Evolutionary conservation across 2,113 vertebrate genomes (phyloP).

Genomic region (Sebastes fasciatus): DNA sequence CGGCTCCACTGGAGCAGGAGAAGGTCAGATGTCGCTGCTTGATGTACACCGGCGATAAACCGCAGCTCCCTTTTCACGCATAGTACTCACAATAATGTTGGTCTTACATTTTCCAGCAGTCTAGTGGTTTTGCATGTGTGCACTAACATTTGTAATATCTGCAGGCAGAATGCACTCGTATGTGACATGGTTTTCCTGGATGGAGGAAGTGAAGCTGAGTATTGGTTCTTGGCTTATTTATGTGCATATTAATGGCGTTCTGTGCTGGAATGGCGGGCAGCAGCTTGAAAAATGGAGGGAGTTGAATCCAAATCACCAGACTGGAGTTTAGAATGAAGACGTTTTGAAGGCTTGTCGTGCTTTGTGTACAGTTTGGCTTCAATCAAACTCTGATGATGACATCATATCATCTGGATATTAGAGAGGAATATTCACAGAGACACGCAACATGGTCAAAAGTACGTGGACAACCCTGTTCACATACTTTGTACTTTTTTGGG

Average conservation of each 20-base stretch:
- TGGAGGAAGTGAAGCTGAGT: background rate
- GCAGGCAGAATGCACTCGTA: background rate
- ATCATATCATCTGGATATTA: background rate
- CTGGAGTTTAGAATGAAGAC: background rate
- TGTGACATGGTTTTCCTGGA: background rate
- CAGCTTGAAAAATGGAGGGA: background rate
- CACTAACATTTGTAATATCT: background rate
- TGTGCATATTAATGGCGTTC: background rate
- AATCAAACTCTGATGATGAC: background rate
- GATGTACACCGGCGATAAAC: background rate
- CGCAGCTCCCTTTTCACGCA: background rate
- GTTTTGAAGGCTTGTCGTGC: background rate
- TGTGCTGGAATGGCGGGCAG: background rate
- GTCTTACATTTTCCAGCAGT: background rate
- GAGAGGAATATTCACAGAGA: background rate
- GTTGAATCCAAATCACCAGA: background rate
- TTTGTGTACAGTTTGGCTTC: background rate
- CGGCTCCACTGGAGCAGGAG: background rate
- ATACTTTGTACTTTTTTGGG: too few species aligned
- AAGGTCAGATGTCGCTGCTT: constrained; percentile 37
- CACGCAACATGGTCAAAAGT: background rate
- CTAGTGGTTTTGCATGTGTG: background rate
- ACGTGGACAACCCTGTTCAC: too few species aligned
- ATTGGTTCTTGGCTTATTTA: background rate
- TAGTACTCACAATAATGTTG: background rate